Evolutionary conservation across 2,113 vertebrate genomes (phyloP), one percentile per base, ranked within the genome.

Genomic region (Carassius auratus): DNA sequence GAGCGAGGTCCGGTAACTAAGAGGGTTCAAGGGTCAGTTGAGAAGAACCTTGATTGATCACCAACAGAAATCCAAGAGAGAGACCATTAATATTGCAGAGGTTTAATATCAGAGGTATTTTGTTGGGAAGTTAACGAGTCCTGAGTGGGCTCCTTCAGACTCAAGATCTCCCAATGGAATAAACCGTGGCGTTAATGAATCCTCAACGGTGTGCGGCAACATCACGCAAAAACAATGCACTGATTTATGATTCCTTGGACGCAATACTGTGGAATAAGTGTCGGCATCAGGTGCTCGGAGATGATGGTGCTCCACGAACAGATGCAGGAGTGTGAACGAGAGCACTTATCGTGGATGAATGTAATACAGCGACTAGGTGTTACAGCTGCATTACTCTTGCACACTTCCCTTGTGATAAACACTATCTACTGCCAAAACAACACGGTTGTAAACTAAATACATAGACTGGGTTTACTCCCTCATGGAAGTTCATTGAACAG

Each of bases 121-220:
- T 62, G 33, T 80, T 80, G 77, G 57, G 30, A 78, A 59, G 38
- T 50, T 14, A 75, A 50, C 73, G 8, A n/a, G 48, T 76, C 75
- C 75, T 55, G 45, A 52, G 75, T 76, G 75, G 75, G 36, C 64
- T 79, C 21, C 50, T 78, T 36, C 61, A 38, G 59, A 68, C 42
- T 15, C 30, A 64, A 55, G 15, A 55, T 55, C 14, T 76, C 75
- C 75, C 75, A 55, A 33, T 0, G 75, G 75, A 52, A 55, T 23
- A 66, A 68, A 85, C 76, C 30, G 64, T 15, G 17, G 59, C 48
- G 8, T 64, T 85, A 85, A 85, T 85, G 75, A 85, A 85, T 85
- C 15, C 74, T 77, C 84, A 77, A 2, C 2, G 74, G 75, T 68
- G 59, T 52, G 26, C 13, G 30, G 42, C 57, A 62, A 77, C 50